Conservation (phyloP, 1,140 invertebrate genomes). For the Brachionus manjavacas region DNA sequence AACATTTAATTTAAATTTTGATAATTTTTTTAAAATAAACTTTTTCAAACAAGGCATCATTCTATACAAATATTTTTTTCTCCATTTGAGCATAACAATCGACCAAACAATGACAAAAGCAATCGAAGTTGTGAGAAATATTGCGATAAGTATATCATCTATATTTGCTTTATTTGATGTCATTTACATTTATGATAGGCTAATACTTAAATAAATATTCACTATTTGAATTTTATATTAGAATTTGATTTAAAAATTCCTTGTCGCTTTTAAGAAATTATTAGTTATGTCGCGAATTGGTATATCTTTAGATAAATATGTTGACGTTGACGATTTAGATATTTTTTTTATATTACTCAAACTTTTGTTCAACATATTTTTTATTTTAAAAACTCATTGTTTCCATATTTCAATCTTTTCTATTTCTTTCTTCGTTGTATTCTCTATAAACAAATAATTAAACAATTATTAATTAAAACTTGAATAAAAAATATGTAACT, state of each 20-base stretch:
- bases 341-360: conserved; percentile 15
- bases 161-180: background rate
- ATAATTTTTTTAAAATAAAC: background rate
- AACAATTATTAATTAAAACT: too few species aligned
- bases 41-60: conserved; percentile 24
- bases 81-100: conserved; percentile 28
- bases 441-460: background rate
- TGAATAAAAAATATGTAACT: too few species aligned
- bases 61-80: conserved; percentile 23
- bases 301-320: conserved; percentile 21
- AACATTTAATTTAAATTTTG: background rate
- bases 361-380: conserved; percentile 32
- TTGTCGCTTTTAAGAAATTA: background rate
- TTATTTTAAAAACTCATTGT: background rate
- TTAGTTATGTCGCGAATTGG: conserved; percentile 28
- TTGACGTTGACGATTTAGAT: conserved; percentile 34
- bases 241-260: background rate
- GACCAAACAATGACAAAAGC: conserved; percentile 18
- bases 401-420: background rate
- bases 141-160: conserved; percentile 38
- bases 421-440: background rate
- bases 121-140: conserved; percentile 7
- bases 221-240: background rate
- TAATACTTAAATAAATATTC: background rate
- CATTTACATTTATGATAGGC: conserved; percentile 11